These are phyloP conservation scores for Resseliella maxima DNA, from an alignment of 2,888 invertebrate genomes.

Conservation along the genomic window DNA sequence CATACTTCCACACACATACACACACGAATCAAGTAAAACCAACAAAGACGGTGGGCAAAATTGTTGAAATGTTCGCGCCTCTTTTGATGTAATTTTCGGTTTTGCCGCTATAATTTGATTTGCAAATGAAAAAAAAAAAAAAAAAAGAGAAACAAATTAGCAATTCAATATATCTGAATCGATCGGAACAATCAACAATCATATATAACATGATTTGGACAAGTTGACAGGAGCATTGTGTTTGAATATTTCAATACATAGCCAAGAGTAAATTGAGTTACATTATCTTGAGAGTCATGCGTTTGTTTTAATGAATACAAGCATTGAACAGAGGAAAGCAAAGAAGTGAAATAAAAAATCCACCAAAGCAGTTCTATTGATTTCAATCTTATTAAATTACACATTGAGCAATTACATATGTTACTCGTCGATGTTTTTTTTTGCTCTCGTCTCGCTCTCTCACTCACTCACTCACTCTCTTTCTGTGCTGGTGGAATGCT, in stretches of 20 bases:
- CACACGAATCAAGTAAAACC: neutral
- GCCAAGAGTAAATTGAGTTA: neutral
- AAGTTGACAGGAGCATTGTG: neutral
- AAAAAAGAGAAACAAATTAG: no score
- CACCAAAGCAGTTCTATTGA: neutral
- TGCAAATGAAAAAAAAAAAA: neutral
- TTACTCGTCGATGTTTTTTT: neutral
- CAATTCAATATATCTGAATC: neutral
- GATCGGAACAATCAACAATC: neutral
- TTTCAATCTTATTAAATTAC: neutral
- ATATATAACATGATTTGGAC: neutral
- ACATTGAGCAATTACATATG: conserved; percentile 24
- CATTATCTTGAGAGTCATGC: neutral
- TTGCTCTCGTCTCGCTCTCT: neutral
- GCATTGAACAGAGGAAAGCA: no score
- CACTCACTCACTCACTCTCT: neutral
- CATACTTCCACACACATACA: neutral
- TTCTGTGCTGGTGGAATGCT: neutral
- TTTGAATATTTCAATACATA: neutral
- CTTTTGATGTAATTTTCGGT: neutral
- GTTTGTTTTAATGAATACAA: neutral
- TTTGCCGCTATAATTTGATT: neutral
- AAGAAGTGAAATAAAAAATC: no score
- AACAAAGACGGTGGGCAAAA: neutral
- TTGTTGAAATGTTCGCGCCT: neutral